A percentile compares a stretch with the other conserved stretches of the same genome.
Evolutionary conservation across 1,140 invertebrate species (phyloP).

Genomic region (Leptoteleia sp.): DNA sequence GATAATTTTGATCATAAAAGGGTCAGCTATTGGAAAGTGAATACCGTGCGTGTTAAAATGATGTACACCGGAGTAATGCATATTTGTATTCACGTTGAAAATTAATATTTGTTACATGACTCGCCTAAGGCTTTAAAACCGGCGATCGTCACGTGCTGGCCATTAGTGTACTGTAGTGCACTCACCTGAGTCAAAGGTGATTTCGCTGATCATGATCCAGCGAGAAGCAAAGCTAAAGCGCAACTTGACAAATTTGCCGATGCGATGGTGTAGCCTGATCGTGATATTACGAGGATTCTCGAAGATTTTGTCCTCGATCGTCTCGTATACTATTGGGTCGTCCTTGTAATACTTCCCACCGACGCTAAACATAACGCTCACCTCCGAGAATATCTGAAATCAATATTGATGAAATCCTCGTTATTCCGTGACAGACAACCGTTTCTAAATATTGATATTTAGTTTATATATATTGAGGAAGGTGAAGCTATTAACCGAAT

Average conservation of each 20-base stretch:
- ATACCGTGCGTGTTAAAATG: too few relatives aligned
- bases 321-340: constrained; percentile 84
- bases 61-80: too few relatives aligned
- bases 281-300: constrained; percentile 85
- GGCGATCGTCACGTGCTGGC: too few relatives aligned
- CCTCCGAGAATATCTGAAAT: constrained; percentile 83
- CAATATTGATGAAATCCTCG: constrained; percentile 46
- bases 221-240: constrained; percentile 85
- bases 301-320: constrained; percentile 84
- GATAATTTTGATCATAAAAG: too few relatives aligned
- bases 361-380: constrained; percentile 85
- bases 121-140: too few relatives aligned
- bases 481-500: too few relatives aligned
- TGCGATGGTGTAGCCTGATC: constrained; percentile 84
- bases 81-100: too few relatives aligned
- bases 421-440: constrained; percentile 15
- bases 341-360: constrained; percentile 85
- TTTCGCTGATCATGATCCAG: too few relatives aligned
- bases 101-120: too few relatives aligned
- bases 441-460: constrained; percentile 26
- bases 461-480: neutral
- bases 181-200: too few relatives aligned
- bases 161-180: too few relatives aligned
- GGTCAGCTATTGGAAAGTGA: too few relatives aligned
- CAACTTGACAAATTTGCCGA: constrained; percentile 85